Evolutionary conservation across 2,888 invertebrate genomes (phyloP).

Genomic region (Leistus spinibarbis): DNA sequence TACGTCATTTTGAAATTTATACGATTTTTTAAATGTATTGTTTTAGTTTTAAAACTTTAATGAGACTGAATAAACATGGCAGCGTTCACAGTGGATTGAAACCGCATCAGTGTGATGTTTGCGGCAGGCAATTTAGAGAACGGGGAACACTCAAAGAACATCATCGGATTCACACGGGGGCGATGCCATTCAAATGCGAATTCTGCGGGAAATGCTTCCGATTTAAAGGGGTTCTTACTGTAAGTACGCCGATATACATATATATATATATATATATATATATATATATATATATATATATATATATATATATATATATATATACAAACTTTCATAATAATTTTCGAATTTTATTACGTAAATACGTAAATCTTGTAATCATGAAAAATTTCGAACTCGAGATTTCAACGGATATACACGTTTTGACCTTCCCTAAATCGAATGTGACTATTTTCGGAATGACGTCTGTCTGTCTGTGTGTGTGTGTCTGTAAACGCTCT

Average conservation of each 20-base stretch:
- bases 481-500: too few relatives aligned
- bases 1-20: neutral
- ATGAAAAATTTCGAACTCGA: too few relatives aligned
- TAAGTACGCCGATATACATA: conserved; percentile 47
- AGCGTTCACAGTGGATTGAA: conserved; percentile 65
- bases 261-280: neutral
- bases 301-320: too few relatives aligned
- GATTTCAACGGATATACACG: too few relatives aligned
- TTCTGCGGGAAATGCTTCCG: conserved; percentile 77
- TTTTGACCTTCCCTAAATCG: too few relatives aligned
- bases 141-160: conserved; percentile 76
- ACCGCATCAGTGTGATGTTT: conserved; percentile 66
- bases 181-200: conserved; percentile 77
- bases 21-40: neutral
- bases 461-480: too few relatives aligned
- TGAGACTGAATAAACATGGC: conserved; percentile 64
- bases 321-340: too few relatives aligned
- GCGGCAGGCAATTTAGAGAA: conserved; percentile 68
- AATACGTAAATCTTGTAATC: too few relatives aligned
- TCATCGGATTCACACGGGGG: conserved; percentile 77
- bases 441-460: too few relatives aligned
- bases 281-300: too few relatives aligned
- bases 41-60: conserved; percentile 61
- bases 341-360: too few relatives aligned
- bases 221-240: conserved; percentile 76